These are phyloP conservation scores for Stigmatopora nigra DNA, from an alignment of 2,113 vertebrate genomes.

Conservation along the genomic window DNA sequence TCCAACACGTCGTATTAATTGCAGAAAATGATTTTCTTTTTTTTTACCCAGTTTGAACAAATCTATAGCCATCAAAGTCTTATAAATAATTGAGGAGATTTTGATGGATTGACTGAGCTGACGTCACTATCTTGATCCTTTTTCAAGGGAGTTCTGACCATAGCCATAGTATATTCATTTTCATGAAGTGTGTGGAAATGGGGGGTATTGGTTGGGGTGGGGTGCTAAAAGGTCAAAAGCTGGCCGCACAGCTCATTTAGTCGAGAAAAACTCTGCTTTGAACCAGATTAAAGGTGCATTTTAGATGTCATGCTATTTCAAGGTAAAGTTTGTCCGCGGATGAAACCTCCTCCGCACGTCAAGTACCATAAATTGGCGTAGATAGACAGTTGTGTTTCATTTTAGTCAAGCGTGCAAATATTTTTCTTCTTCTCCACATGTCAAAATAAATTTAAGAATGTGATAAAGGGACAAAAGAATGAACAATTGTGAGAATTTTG, in stretches of 20 bases:
- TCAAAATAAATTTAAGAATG: too few species aligned
- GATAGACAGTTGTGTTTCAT: neutral
- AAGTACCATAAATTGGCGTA: neutral
- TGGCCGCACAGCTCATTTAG: neutral
- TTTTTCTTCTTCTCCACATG: too few species aligned
- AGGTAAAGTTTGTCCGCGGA: neutral
- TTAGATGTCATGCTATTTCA: neutral
- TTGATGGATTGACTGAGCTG: too few species aligned
- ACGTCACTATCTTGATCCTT: too few species aligned
- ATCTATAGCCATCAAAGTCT: too few species aligned
- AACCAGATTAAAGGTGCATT: constrained; percentile 3
- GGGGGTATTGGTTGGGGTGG: neutral
- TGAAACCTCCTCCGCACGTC: neutral
- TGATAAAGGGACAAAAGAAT: too few species aligned
- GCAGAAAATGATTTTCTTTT: too few species aligned
- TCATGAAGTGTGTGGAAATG: neutral
- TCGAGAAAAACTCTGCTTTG: neutral
- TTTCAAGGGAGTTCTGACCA: neutral
- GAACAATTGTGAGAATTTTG: too few species aligned
- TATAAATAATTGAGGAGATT: too few species aligned
- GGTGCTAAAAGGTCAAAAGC: neutral
- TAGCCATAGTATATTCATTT: neutral
- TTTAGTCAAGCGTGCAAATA: too few species aligned
- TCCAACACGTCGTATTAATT: too few species aligned
- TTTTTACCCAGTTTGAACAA: too few species aligned